These are phyloP conservation scores for Oxytorus armatus DNA, from an alignment of 2,888 invertebrate genomes.

Conservation along the genomic window DNA sequence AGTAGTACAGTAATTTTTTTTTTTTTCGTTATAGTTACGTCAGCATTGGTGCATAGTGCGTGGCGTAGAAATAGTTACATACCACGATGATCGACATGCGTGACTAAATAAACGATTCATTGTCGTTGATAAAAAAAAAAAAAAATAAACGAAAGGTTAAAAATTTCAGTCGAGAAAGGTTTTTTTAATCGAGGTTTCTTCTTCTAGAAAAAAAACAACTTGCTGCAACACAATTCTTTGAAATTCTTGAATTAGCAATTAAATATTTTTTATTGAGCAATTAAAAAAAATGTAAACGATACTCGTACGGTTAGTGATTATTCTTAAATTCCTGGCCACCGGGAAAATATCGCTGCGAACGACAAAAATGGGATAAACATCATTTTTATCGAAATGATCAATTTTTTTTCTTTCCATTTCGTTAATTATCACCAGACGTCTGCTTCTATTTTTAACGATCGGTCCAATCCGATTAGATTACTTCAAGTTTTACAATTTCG, in stretches of 20 bases:
- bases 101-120: constrained; percentile 37
- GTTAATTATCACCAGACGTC: background rate
- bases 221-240: background rate
- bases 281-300: too few relatives aligned
- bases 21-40: constrained; percentile 41
- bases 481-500: background rate
- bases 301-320: too few relatives aligned
- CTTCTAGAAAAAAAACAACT: constrained; percentile 1
- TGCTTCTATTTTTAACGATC: background rate
- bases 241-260: constrained; percentile 16
- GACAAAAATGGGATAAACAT: too few relatives aligned
- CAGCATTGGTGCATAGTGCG: constrained; percentile 41
- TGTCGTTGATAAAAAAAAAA: background rate
- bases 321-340: too few relatives aligned
- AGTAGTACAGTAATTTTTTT: constrained; percentile 25
- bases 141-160: constrained; percentile 19
- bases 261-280: background rate
- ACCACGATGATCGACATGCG: constrained; percentile 29
- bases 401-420: too few relatives aligned
- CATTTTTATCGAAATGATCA: too few relatives aligned
- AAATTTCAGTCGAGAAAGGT: constrained; percentile 31
- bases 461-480: background rate
- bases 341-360: too few relatives aligned
- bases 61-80: constrained; percentile 42
- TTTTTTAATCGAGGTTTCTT: constrained; percentile 19